Base-by-base conservation (phyloP, 2,113 vertebrate species). In the Calyptommatus sinebrachiatus region DNA sequence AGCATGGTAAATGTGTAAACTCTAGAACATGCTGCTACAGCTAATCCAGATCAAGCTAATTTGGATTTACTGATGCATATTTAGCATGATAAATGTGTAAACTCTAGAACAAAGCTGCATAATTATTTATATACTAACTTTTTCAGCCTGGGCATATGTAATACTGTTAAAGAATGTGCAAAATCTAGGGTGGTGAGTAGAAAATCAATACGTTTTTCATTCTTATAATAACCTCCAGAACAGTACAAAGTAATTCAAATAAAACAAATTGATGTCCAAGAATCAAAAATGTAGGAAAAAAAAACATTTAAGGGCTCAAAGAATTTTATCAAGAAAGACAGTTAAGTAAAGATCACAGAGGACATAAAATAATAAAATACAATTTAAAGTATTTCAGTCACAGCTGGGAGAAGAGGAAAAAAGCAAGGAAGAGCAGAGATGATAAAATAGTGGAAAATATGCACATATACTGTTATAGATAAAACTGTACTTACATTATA, bases 251-350 rank as follows among this genome's bases (percentile, higher is more conserved):
- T n/a, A 77, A 66, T 70, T 85, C 61, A 69, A 79, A 85, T 7
- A 4, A 68, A 76, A 81, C 35, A 2, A 29, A 71, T 28, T 87
- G 84, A 86, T 89, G 87, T 87, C 61, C 79, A 46, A 29, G 1
- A 71, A 61, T n/a, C 68, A 29, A 69, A 8, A 61, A 77, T 77
- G 73, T 78, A n/a, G 71, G 35, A 5, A 41, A 41, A 87, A 81
- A 45, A 70, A 74, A 78, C 3, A 83, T 88, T 89, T 87, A 80
- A 83, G 78, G 69, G 2, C 45, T 74, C 68, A 72, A 79, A 88
- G 89, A 88, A 92, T 90, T 90, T 92, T 67, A 69, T 53, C 82
- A 88, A 41, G 83, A 78, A 82, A 89, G 71, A 80, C 48, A 72
- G 73, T 70, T 87, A 77, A 74, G 78, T 83, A 76, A 21, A 76